Evolutionary conservation across 2,888 invertebrate genomes (phyloP).

Genomic region (Acanthopleura granulata): DNA sequence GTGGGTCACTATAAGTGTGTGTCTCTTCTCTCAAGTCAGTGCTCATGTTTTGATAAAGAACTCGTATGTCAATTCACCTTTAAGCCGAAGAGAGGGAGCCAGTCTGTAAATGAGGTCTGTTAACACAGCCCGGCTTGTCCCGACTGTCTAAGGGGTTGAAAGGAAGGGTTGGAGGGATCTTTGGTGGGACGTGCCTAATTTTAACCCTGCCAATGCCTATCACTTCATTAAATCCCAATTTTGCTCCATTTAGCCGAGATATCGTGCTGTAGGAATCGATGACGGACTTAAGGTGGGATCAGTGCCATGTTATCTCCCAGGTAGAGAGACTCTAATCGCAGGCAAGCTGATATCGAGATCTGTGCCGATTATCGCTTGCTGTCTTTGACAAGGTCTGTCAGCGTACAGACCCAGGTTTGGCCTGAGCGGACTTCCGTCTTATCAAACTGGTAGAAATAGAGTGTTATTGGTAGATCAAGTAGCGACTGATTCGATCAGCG

Average conservation of each 20-base stretch:
- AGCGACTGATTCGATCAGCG: too few relatives aligned
- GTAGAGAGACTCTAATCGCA: background rate
- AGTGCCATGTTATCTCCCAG: background rate
- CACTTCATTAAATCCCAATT: constrained; percentile 18
- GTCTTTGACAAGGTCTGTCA: too few relatives aligned
- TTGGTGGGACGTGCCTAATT: background rate
- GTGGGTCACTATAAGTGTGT: too few relatives aligned
- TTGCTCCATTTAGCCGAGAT: background rate
- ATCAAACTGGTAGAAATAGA: too few relatives aligned
- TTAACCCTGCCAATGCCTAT: background rate
- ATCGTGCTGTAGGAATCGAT: constrained; percentile 9
- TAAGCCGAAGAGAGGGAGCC: background rate
- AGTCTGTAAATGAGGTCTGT: background rate
- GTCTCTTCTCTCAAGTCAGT: background rate
- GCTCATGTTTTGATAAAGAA: constrained; percentile 14
- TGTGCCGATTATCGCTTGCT: too few relatives aligned
- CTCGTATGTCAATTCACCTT: background rate
- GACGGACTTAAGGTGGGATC: background rate
- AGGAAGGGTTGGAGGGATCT: background rate
- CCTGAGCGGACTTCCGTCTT: too few relatives aligned
- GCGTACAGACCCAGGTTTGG: too few relatives aligned
- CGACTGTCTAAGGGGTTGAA: too few relatives aligned
- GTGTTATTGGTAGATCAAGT: too few relatives aligned
- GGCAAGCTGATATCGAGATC: background rate
- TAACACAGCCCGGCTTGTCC: background rate